Base-by-base conservation (phyloP, 2,113 vertebrate genomes). In the Labeo catla region DNA sequence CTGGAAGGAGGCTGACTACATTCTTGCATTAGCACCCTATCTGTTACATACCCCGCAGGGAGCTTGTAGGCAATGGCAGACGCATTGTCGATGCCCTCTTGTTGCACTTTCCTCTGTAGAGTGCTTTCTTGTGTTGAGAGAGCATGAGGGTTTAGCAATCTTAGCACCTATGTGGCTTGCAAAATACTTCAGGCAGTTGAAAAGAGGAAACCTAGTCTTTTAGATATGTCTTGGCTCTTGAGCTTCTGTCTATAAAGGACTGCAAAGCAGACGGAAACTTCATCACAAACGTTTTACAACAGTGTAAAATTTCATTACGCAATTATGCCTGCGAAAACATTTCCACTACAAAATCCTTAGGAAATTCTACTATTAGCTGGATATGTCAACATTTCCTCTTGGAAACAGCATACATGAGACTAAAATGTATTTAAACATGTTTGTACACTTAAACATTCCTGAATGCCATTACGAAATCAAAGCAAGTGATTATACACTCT, bases 121-220 rank as follows among this genome's bases (percentile, higher is more conserved):
- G 88, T 85, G 86, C 86, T 79, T 87, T 89, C 66, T 89, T 85
- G 79, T 83, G 86, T 89, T 87, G 68, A 76, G 34, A 34, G 43
- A 78, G 54, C 83, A 79, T 57, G 19, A 39, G 81, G 85, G 70
- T 84, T 85, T 72, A 76, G 72, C 63, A 83, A 72, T 52, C 61
- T 81, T 82, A 73, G 39, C 47, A 45, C 72, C 45, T 72, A n/a
- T 16, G 52, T 45, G 34, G 36, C 61, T 68, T 68, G 63, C 36
- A 59, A 82, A 73, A 76, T 73, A 73, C 50, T 43, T 19, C 13
- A 45, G 59, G 63, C 34, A 54, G 52, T 47, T n/a, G 23, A 86
- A 83, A 61, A 28, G n/a, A 76, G 34, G 45, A 23, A 72, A 16
- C 8, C n/a, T 52, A 59, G 9, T 45, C 11, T 49, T 52, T 54